These are phyloP conservation scores for Paratilapia polleni DNA, from an alignment of 2,113 vertebrate genomes.

Conservation along the genomic window DNA sequence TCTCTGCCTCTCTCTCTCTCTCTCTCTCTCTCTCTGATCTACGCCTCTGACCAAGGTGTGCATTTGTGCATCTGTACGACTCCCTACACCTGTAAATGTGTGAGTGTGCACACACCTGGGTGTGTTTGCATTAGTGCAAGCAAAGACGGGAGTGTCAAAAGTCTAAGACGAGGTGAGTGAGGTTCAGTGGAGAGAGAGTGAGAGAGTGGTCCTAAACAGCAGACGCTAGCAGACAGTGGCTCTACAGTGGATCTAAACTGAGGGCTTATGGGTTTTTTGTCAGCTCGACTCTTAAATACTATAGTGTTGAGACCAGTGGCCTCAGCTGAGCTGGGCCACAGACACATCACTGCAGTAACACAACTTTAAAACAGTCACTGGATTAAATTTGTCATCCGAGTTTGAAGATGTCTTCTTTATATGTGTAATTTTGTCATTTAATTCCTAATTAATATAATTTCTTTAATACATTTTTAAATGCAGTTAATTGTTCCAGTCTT, in stretches of 20 bases:
- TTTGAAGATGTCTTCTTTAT: not conserved
- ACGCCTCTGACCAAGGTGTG: slow-evolving; percentile 50
- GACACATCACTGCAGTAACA: slow-evolving; percentile 1
- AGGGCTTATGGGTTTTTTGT: slow-evolving; percentile 65
- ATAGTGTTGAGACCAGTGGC: slow-evolving; percentile 34
- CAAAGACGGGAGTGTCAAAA: slow-evolving; percentile 38
- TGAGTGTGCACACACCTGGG: not conserved
- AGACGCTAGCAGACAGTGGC: slow-evolving; percentile 66
- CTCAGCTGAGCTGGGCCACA: slow-evolving; percentile 37
- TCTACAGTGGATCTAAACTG: slow-evolving; percentile 63
- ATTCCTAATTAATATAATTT: not conserved
- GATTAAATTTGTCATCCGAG: not conserved
- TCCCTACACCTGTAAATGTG: slow-evolving; percentile 20
- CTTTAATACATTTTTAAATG: not conserved
- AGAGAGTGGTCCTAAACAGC: slow-evolving; percentile 57
- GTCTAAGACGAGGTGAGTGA: slow-evolving; percentile 53
- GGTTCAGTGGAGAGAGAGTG: slow-evolving; percentile 44
- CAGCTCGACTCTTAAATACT: slow-evolving; percentile 51
- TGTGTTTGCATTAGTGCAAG: slow-evolving; percentile 27
- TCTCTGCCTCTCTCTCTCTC: slow-evolving; percentile 15
- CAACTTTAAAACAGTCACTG: slow-evolving; percentile 4
- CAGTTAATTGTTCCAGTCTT: not conserved
- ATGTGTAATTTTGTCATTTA: not conserved
- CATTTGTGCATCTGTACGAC: slow-evolving; percentile 33
- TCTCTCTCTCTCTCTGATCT: slow-evolving; percentile 53